Conservation (phyloP, 2,888 invertebrate genomes). For the Elysia crispata region DNA sequence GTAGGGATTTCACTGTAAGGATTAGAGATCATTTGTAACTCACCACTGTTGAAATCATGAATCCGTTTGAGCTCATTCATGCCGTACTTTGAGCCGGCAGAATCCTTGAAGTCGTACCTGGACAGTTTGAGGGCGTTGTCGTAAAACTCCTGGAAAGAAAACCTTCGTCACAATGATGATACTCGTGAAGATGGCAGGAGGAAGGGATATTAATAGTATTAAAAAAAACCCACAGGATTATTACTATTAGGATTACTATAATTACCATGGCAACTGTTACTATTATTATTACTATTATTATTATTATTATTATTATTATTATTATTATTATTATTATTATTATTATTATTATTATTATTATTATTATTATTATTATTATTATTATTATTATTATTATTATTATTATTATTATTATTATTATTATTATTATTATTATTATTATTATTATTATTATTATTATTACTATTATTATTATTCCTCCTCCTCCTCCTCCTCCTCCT, state of each 20-base stretch:
- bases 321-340: constrained; percentile 4
- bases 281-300: background rate
- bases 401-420: background rate
- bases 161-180: background rate
- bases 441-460: constrained; percentile 9
- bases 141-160: constrained; percentile 11
- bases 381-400: background rate
- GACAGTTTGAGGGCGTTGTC: constrained; percentile 53
- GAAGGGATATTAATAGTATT: too few relatives aligned
- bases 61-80: constrained; percentile 55
- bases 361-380: background rate
- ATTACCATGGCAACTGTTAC: background rate
- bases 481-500: too few relatives aligned
- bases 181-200: too few relatives aligned
- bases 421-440: background rate
- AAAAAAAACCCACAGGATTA: too few relatives aligned
- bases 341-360: background rate
- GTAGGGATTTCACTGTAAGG: too few relatives aligned
- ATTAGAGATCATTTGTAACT: too few relatives aligned
- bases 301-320: background rate
- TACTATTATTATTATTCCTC: too few relatives aligned
- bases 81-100: constrained; percentile 52
- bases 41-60: constrained; percentile 62
- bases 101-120: constrained; percentile 55
- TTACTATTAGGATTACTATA: background rate